Evolutionary conservation across 2,888 invertebrate genomes (phyloP).

Genomic region (Eristalis intricaria): DNA sequence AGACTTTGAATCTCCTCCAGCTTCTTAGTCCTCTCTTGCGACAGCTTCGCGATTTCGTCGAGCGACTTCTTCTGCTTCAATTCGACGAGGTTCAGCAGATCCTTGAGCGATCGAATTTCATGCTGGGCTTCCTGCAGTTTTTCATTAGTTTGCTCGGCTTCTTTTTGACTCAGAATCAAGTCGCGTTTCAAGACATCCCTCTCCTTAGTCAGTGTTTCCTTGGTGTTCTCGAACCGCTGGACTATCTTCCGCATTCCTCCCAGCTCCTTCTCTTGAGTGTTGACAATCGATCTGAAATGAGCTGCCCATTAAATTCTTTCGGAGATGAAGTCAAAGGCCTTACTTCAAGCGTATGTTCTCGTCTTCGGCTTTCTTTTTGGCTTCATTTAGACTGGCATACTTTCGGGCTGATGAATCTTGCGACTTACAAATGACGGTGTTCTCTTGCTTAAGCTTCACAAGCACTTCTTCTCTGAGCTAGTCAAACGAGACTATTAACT

Average conservation of each 20-base stretch:
- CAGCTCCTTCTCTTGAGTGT: conserved; percentile 79
- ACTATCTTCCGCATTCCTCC: conserved; percentile 78
- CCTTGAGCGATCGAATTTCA: conserved; percentile 78
- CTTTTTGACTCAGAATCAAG: conserved; percentile 75
- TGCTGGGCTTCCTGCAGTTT: conserved; percentile 78
- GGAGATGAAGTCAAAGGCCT: background rate
- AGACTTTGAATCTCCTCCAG: conserved; percentile 79
- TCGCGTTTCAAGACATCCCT: conserved; percentile 79
- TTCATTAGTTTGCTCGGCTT: conserved; percentile 74
- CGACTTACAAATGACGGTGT: conserved; percentile 77
- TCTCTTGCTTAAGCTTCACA: conserved; percentile 78
- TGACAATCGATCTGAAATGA: conserved; percentile 64
- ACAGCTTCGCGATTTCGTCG: conserved; percentile 76
- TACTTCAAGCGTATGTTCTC: conserved; percentile 78
- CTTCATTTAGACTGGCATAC: conserved; percentile 76
- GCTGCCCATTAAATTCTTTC: background rate
- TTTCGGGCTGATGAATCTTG: conserved; percentile 79
- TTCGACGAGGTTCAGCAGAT: conserved; percentile 76
- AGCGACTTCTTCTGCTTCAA: conserved; percentile 76
- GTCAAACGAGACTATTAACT: background rate
- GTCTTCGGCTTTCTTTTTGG: conserved; percentile 76
- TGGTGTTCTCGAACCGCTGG: conserved; percentile 77
- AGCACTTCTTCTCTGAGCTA: conserved; percentile 80
- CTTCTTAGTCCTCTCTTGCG: conserved; percentile 78
- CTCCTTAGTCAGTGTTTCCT: conserved; percentile 78